A percentile compares a stretch with the other conserved stretches of the same genome.
These are phyloP conservation scores for Yponomeuta cagnagella DNA, from an alignment of 2,888 invertebrate genomes.

Conservation along the genomic window DNA sequence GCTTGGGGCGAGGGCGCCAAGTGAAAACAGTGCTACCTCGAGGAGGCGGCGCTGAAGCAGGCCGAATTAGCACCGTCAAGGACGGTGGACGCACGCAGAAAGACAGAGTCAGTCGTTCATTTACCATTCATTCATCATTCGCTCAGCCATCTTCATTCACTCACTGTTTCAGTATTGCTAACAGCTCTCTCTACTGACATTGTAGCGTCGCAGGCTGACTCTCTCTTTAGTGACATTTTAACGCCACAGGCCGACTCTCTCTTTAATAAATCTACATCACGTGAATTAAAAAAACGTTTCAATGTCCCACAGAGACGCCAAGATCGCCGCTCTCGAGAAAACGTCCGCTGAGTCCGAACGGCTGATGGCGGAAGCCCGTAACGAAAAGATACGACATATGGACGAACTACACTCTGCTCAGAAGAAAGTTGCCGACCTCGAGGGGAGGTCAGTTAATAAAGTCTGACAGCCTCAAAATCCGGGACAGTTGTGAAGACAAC, in stretches of 20 bases:
- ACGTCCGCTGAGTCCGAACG: conserved; percentile 89
- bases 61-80: too few species aligned
- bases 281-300: background rate
- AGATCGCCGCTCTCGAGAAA: conserved; percentile 89
- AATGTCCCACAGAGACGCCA: conserved; percentile 79
- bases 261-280: background rate
- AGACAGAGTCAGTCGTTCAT: too few species aligned
- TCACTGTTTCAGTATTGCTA: too few species aligned
- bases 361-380: conserved; percentile 89
- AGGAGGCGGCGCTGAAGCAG: background rate
- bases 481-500: too few species aligned
- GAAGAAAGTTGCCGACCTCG: conserved; percentile 89
- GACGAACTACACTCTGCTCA: conserved; percentile 91
- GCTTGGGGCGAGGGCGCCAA: background rate
- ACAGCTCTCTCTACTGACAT: too few species aligned
- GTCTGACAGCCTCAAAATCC: background rate
- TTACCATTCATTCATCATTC: too few species aligned
- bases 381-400: conserved; percentile 91
- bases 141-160: too few species aligned
- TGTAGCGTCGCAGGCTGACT: too few species aligned
- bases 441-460: conserved; percentile 79
- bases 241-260: too few species aligned
- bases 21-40: background rate
- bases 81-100: too few species aligned
- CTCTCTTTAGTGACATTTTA: too few species aligned